phyloP scores from a whole-genome alignment of 2,113 vertebrate genomes.

The Polypterus senegalus region DNA sequence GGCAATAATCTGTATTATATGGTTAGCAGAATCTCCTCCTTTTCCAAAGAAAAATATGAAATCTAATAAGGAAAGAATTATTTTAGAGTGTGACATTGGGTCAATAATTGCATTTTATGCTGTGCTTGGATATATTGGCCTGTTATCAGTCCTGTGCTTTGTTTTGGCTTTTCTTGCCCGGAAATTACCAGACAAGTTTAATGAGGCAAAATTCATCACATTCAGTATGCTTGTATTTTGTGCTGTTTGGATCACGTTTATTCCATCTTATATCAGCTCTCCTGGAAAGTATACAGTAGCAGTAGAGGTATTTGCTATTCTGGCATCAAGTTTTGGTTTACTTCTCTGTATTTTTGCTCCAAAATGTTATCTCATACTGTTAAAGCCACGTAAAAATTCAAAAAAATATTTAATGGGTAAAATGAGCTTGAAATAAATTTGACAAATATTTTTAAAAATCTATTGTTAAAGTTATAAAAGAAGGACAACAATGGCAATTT shows the following conservation, averaged over 20 bases:
- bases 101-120: constrained; percentile 1
- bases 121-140: constrained; percentile 5
- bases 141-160: constrained; percentile 1
- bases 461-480: too few species aligned
- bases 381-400: constrained; percentile 1
- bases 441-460: too few species aligned
- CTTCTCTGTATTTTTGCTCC: constrained; percentile 1
- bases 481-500: too few species aligned
- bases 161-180: background rate
- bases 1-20: background rate
- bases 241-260: constrained; percentile 5
- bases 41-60: constrained; percentile 4
- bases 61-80: background rate
- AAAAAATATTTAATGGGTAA: constrained; percentile 1
- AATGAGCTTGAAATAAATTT: too few species aligned
- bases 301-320: constrained; percentile 3
- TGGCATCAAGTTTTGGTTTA: constrained; percentile 2
- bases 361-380: constrained; percentile 1
- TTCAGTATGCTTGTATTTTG: constrained; percentile 3
- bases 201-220: constrained; percentile 4
- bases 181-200: constrained; percentile 1
- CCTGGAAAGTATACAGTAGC: constrained; percentile 4
- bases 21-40: background rate
- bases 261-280: constrained; percentile 3
- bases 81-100: constrained; percentile 3